Percentiles rank a stretch among this genome's conserved stretches.
Evolutionary conservation across 2,113 vertebrate species (phyloP).

Genomic region (Myiagra hebetior): DNA sequence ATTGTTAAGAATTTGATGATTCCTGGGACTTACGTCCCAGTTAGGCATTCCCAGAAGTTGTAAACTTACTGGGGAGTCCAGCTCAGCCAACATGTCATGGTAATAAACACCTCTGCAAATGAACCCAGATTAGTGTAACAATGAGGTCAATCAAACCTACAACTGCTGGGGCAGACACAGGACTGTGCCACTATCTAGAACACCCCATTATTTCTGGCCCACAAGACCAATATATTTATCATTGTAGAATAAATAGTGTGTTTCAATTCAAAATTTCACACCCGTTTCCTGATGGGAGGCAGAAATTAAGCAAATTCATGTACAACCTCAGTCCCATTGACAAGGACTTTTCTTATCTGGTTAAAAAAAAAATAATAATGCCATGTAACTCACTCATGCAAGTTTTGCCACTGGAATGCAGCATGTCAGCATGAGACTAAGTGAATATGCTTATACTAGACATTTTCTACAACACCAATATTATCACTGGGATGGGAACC

Average conservation of each 20-base stretch:
- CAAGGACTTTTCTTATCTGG: not conserved
- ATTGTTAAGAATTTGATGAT: not conserved
- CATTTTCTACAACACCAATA: not conserved
- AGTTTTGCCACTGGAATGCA: not conserved
- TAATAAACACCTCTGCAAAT: not conserved
- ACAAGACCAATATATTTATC: not conserved
- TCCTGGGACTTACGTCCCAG: not conserved
- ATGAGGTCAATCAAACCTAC: not conserved
- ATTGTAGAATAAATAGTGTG: not conserved
- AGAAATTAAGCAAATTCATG: not conserved
- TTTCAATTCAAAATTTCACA: not conserved
- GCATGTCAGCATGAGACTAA: not conserved
- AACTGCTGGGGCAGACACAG: not conserved
- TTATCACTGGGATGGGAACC: not conserved
- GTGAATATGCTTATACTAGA: not conserved
- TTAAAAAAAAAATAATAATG: not conserved
- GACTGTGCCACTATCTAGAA: not conserved
- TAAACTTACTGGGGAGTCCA: not conserved
- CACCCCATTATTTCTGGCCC: not conserved
- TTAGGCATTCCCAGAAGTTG: not conserved
- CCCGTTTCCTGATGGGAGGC: not conserved
- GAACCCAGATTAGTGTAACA: not conserved
- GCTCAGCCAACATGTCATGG: not conserved
- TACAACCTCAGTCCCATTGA: not conserved
- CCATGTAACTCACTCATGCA: not conserved